phyloP scores from a whole-genome alignment of 2,113 vertebrate genomes.

The Xiphias gladius region DNA sequence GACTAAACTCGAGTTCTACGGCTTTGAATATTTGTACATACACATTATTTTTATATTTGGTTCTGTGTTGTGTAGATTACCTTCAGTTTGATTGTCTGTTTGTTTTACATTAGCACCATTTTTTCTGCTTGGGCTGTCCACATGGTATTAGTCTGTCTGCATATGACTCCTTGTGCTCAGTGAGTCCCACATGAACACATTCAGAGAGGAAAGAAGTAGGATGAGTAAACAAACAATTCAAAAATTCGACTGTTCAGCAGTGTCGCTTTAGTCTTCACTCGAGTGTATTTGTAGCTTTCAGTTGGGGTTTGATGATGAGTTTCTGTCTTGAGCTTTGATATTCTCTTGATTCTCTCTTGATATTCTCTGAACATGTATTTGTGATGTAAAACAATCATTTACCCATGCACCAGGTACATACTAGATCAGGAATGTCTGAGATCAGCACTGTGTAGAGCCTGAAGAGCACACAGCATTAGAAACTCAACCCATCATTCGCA shows the following conservation, averaged over 20 bases:
- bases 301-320: constrained; percentile 10
- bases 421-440: constrained; percentile 7
- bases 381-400: constrained; percentile 52
- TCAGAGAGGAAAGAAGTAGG: constrained; percentile 20
- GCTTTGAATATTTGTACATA: too few species aligned
- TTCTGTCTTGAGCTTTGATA: constrained; percentile 17
- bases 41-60: too few species aligned
- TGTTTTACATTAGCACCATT: not conserved
- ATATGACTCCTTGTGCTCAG: not conserved
- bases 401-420: constrained; percentile 31
- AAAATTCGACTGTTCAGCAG: constrained; percentile 15
- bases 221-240: not conserved
- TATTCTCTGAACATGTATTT: constrained; percentile 34
- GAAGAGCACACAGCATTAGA: constrained; percentile 49
- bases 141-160: not conserved
- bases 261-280: constrained; percentile 29
- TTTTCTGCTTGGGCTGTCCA: not conserved
- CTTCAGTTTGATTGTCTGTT: not conserved
- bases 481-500: constrained; percentile 44
- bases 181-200: too few species aligned
- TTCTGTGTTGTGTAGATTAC: not conserved
- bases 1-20: too few species aligned
- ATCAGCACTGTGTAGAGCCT: not conserved
- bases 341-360: too few species aligned
- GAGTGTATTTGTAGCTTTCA: constrained; percentile 14